Evolutionary conservation across 2,113 vertebrate species (phyloP), one percentile per base, ranked within the genome.

Genomic region (Patagioenas fasciata): DNA sequence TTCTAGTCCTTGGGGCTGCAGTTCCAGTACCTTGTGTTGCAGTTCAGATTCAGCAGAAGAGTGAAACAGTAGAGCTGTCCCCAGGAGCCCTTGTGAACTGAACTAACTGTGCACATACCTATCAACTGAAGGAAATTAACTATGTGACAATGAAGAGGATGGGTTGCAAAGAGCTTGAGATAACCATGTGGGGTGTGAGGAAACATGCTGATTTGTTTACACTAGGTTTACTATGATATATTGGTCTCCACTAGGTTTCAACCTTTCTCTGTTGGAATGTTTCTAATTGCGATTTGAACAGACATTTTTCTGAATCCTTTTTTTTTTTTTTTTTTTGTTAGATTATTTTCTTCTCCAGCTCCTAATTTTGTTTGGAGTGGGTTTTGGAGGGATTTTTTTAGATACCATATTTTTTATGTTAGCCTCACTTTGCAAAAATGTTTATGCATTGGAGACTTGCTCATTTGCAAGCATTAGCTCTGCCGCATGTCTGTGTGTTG

Each of bases 391-490:
- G 15, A 40, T 50, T 69, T 69, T 64, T 79, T 88, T 50, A 50
- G 40, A 31, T 67, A 56, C 42, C 2, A 0, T 70, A 26, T 67
- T 96, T 74, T 91, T 85, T 70, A 60, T 65, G 64, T 82, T 89
- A 74, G 62, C 57, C 34, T 94, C 0, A 0, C 54, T 69, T 79
- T 70, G 54, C 54, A 74, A 94, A 88, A 77, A 80, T 53, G 28
- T 93, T 96, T 93, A 77, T 1, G 0, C 64, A 58, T 67, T 4
- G 0, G 38, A 95, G 60, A 71, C 60, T 53, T 88, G 58, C 57
- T 96, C 72, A 91, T 95, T 95, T 96, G 77, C 85, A 96, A 96
- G 75, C 66, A 75, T 92, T 93, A 94, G 51, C 88, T 94, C 73
- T 91, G 77, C 85, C 81, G 65, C 36, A 29, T 91, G 65, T 90